Evolutionary conservation across 2,888 invertebrate species (phyloP).

Genomic region (Sinhomidia bicolor): DNA sequence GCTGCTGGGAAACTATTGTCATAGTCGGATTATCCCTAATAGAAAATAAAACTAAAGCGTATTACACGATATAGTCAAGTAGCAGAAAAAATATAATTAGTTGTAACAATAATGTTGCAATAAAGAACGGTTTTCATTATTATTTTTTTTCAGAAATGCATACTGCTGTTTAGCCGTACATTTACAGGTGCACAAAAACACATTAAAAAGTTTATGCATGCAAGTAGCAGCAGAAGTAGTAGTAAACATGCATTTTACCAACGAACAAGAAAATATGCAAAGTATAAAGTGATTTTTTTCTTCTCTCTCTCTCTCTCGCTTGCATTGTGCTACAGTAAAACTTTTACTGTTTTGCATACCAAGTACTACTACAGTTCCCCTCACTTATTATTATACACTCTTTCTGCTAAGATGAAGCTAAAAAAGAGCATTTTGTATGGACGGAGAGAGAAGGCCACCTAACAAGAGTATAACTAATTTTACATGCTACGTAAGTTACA

Average conservation of each 20-base stretch:
- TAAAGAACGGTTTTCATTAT: too few relatives aligned
- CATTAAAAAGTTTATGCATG: too few relatives aligned
- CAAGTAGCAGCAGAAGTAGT: too few relatives aligned
- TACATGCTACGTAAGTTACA: too few relatives aligned
- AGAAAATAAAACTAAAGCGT: neutral
- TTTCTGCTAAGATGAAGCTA: neutral
- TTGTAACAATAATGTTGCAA: too few relatives aligned
- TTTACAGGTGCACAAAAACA: too few relatives aligned
- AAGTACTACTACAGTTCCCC: neutral
- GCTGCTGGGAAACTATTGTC: neutral
- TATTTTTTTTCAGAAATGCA: too few relatives aligned
- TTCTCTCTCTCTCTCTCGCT: too few relatives aligned
- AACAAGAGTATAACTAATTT: slow-evolving; percentile 1
- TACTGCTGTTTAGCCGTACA: too few relatives aligned
- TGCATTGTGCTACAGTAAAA: neutral
- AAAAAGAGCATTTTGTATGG: neutral
- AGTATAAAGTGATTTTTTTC: too few relatives aligned
- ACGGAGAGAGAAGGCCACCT: neutral
- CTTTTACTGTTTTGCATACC: neutral
- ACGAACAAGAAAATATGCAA: too few relatives aligned
- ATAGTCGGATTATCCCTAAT: neutral
- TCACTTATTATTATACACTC: neutral
- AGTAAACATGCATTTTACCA: neutral
- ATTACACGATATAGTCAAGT: neutral
- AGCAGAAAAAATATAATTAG: neutral